These are phyloP conservation scores for Cotesia typhae DNA, from an alignment of 1,140 invertebrate species.

Conservation along the genomic window DNA sequence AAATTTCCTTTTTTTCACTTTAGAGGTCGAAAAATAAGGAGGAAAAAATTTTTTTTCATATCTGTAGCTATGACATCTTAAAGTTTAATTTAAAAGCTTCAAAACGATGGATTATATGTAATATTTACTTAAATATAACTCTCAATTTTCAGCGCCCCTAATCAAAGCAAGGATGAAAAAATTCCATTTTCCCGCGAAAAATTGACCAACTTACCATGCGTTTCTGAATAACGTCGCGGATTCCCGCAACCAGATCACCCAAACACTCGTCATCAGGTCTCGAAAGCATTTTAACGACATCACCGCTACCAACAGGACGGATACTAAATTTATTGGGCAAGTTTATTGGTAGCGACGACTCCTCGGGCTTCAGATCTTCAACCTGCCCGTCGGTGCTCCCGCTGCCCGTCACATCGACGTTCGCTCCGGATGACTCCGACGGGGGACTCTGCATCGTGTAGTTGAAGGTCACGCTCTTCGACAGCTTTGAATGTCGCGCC, in stretches of 20 bases:
- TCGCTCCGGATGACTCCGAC: conserved; percentile 50
- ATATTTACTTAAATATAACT: too few relatives aligned
- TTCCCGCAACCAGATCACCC: conserved; percentile 76
- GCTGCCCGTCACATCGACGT: conserved; percentile 13
- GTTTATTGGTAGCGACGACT: conserved; percentile 52
- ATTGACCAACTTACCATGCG: conserved; percentile 57
- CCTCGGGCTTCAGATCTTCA: conserved; percentile 38
- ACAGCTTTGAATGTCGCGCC: conserved; percentile 84
- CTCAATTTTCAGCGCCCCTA: too few relatives aligned
- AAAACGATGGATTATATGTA: too few relatives aligned
- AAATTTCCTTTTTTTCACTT: too few relatives aligned
- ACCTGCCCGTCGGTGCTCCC: too few relatives aligned
- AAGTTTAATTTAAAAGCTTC: too few relatives aligned
- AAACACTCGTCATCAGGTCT: conserved; percentile 77
- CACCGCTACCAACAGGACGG: conserved; percentile 61
- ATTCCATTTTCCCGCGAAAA: background rate
- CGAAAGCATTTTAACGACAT: conserved; percentile 51
- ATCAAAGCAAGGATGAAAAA: too few relatives aligned
- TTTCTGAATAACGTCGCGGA: conserved; percentile 79
- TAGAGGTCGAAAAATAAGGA: too few relatives aligned
- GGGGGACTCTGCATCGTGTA: conserved; percentile 84
- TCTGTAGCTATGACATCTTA: too few relatives aligned
- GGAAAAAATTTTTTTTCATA: too few relatives aligned
- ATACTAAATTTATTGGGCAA: conserved; percentile 61
- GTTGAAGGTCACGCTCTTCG: conserved; percentile 89